Percentiles rank a stretch among this genome's conserved stretches.
phyloP scores from a whole-genome alignment of 2,113 vertebrate genomes.

The Cromileptes altivelis region DNA sequence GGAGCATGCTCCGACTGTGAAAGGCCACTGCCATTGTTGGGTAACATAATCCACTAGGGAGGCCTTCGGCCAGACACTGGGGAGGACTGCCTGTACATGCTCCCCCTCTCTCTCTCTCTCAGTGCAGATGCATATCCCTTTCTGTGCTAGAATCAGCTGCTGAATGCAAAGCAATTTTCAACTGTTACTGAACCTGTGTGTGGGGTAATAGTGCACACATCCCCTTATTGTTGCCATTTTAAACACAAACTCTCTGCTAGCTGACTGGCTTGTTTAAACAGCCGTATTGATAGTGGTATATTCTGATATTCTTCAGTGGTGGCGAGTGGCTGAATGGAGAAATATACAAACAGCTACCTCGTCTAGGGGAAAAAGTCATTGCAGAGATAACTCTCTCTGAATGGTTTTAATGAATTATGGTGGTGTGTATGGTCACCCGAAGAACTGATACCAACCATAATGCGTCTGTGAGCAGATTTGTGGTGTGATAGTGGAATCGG shows the following conservation, averaged over 20 bases:
- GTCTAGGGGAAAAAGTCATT: slow-evolving; percentile 30
- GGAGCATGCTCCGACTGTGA: slow-evolving; percentile 74
- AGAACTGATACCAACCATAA: slow-evolving; percentile 21
- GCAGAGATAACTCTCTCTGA: slow-evolving; percentile 37
- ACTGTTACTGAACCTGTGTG: slow-evolving; percentile 44
- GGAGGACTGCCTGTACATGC: slow-evolving; percentile 56
- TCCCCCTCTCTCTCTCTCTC: slow-evolving; percentile 8
- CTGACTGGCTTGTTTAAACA: slow-evolving; percentile 36
- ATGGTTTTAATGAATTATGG: slow-evolving; percentile 53
- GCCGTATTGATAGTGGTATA: slow-evolving; percentile 20
- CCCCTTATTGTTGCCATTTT: slow-evolving; percentile 45
- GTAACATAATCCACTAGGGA: slow-evolving; percentile 80
- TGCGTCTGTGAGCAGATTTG: slow-evolving; percentile 53
- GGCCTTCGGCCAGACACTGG: slow-evolving; percentile 69
- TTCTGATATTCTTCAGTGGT: slow-evolving; percentile 17
- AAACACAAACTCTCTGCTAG: slow-evolving; percentile 30
- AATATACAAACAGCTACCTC: slow-evolving; percentile 31
- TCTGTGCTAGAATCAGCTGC: slow-evolving; percentile 55
- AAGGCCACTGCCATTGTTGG: slow-evolving; percentile 78
- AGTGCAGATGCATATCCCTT: slow-evolving; percentile 61
- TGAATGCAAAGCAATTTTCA: slow-evolving; percentile 65
- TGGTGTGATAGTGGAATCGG: slow-evolving; percentile 47
- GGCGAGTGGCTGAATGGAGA: slow-evolving; percentile 15
- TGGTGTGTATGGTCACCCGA: slow-evolving; percentile 50
- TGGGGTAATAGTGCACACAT: slow-evolving; percentile 21